Percentiles rank a stretch among this genome's conserved stretches.
phyloP scores from a whole-genome alignment of 2,797 vertebrate species.

The Myiotriccus ornatus region DNA sequence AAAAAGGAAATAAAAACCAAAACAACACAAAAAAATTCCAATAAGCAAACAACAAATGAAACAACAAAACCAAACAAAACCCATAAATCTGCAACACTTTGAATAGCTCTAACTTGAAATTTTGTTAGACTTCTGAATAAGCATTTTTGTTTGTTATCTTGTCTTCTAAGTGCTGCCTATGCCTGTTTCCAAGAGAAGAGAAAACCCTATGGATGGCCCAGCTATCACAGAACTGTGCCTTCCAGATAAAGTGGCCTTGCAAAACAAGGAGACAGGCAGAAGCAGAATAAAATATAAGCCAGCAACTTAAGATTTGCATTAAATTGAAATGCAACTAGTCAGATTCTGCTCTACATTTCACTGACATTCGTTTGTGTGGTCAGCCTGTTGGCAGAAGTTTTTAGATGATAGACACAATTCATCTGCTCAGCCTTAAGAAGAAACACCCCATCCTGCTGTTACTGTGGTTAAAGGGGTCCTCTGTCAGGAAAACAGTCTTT shows the following conservation, averaged over 20 bases:
- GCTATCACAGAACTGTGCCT: not conserved
- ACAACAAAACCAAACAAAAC: not conserved
- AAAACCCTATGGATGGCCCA: not conserved
- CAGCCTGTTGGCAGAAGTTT: not conserved
- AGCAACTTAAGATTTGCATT: not conserved
- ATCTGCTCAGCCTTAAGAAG: not conserved
- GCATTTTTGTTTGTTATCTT: not conserved
- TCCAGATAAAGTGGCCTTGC: not conserved
- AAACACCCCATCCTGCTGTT: not conserved
- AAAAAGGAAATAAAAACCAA: not conserved
- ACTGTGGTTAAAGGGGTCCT: not conserved
- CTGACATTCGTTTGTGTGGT: not conserved
- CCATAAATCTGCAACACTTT: not conserved
- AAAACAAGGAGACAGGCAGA: not conserved
- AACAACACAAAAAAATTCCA: not conserved
- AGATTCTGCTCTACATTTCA: not conserved
- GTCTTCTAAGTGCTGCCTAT: not conserved
- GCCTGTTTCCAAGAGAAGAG: not conserved
- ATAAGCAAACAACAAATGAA: not conserved
- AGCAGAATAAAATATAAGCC: not conserved
- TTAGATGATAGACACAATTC: not conserved
- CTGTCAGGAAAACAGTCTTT: not conserved
- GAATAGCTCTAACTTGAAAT: not conserved
- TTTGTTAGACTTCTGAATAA: not conserved
- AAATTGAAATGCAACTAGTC: not conserved